phyloP scores from a whole-genome alignment of 2,113 vertebrate genomes.

The Probosciger aterrimus region DNA sequence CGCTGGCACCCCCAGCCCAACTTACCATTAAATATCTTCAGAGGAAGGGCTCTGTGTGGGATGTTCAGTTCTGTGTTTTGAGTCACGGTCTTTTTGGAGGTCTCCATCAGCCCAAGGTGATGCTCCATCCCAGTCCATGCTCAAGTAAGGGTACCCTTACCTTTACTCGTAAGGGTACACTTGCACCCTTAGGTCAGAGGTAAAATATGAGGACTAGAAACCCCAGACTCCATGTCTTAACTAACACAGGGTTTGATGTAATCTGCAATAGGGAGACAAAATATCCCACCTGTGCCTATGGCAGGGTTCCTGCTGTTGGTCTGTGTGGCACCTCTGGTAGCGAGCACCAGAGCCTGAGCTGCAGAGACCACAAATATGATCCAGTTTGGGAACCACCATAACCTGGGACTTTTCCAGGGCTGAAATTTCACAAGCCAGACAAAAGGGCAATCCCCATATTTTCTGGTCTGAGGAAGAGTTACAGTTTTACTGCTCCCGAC shows the following conservation, averaged over 20 bases:
- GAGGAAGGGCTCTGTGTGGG: neutral
- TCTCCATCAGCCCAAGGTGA: accelerated
- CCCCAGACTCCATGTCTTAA: accelerated
- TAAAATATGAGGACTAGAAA: neutral
- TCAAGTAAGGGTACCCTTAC: too few species aligned
- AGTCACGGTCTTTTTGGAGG: neutral
- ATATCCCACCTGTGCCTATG: accelerated
- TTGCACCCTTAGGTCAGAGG: neutral
- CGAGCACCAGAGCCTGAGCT: neutral
- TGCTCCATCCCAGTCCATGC: neutral
- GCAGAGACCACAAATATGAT: neutral
- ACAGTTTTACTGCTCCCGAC: neutral
- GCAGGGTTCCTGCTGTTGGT: neutral
- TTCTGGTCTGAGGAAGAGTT: neutral
- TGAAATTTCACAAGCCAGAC: neutral
- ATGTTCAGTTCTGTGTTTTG: neutral
- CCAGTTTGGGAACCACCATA: neutral
- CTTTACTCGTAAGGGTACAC: too few species aligned
- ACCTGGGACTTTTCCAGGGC: neutral
- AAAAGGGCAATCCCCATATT: neutral
- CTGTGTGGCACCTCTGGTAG: neutral
- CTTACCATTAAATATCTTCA: neutral
- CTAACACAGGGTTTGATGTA: neutral
- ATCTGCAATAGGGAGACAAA: neutral
- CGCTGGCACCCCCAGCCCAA: neutral